Evolutionary conservation across 2,797 vertebrate genomes (phyloP).

Genomic region (Tinamus major): DNA sequence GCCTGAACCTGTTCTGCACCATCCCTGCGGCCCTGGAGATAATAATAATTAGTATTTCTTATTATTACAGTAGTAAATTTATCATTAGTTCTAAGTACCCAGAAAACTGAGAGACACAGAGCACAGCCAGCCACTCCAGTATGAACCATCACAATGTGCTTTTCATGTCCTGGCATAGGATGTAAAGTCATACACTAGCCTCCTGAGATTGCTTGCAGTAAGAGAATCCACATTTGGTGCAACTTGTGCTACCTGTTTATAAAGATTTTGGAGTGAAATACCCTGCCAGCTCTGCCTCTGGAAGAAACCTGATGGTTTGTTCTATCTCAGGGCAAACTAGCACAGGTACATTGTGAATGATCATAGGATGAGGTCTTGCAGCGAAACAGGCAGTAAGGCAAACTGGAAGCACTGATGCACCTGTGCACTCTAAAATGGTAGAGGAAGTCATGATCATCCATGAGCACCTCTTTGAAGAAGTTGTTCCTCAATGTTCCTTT

Average conservation of each 20-base stretch:
- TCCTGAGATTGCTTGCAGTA: background rate
- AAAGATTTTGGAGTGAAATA: background rate
- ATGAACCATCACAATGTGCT: background rate
- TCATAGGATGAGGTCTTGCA: background rate
- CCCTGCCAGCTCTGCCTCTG: background rate
- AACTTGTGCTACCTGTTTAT: background rate
- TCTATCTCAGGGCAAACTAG: background rate
- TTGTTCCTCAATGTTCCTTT: background rate
- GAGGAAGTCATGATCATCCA: background rate
- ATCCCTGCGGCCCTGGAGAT: fast-evolving
- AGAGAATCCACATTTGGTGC: fast-evolving
- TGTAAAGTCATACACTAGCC: background rate
- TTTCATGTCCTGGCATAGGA: background rate
- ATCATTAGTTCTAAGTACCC: background rate
- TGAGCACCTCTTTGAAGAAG: background rate
- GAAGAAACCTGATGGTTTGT: background rate
- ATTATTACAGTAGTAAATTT: too few species aligned
- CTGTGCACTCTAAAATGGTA: background rate
- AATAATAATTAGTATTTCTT: background rate
- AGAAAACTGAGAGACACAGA: background rate
- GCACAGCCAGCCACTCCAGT: background rate
- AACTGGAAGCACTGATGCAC: background rate
- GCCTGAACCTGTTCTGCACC: fast-evolving
- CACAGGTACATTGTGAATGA: background rate
- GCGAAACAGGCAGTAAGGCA: background rate